phyloP scores from a whole-genome alignment of 2,888 invertebrate species.

The Dromius quadrimaculatus region DNA sequence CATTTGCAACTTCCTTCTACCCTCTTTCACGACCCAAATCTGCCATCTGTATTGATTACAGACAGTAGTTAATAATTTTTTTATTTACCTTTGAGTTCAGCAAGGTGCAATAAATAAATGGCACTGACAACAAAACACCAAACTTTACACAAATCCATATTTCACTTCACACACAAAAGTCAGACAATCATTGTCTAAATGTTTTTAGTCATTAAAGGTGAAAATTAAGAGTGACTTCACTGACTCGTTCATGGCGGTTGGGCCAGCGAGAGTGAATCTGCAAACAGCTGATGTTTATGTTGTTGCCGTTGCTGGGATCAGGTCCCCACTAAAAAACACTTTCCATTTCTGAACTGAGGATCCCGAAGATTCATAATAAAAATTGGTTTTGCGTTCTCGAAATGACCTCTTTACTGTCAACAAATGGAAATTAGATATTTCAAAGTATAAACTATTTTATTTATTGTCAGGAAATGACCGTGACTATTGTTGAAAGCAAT shows the following conservation, averaged over 20 bases:
- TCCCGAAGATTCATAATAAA: no score
- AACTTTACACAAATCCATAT: slow-evolving; percentile 35
- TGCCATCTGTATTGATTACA: no score
- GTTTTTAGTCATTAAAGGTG: neutral
- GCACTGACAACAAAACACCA: slow-evolving; percentile 32
- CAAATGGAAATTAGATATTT: no score
- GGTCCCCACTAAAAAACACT: neutral
- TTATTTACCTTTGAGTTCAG: slow-evolving; percentile 42
- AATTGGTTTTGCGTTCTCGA: no score
- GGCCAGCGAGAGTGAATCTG: slow-evolving; percentile 16
- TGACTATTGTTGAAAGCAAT: no score
- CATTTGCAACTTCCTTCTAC: no score
- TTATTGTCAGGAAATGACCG: no score
- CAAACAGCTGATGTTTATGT: neutral
- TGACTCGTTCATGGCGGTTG: slow-evolving; percentile 20
- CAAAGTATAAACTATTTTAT: no score
- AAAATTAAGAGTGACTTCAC: slow-evolving; percentile 19
- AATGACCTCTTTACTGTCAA: no score
- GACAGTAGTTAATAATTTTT: neutral
- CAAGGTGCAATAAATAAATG: slow-evolving; percentile 48
- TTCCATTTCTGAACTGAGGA: neutral
- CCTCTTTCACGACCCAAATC: no score
- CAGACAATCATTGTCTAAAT: neutral
- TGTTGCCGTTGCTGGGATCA: neutral
- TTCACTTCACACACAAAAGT: neutral